Evolutionary conservation across 1,140 invertebrate genomes (phyloP).

Genomic region (Trichonephila inaurata): DNA sequence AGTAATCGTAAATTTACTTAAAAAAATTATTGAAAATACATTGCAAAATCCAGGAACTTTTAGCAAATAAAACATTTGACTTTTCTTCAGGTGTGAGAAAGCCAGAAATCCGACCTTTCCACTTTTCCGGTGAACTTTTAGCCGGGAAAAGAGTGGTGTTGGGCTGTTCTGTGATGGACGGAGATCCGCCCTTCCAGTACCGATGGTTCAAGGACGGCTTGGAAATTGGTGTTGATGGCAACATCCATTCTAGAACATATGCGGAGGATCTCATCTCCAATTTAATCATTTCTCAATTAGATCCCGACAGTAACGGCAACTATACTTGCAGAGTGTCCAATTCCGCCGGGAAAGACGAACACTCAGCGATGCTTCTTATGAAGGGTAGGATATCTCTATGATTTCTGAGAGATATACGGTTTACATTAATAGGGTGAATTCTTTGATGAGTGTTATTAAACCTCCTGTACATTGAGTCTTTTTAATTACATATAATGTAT

Average conservation of each 20-base stretch:
- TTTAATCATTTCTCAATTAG: conserved; percentile 4
- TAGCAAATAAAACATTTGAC: too few species aligned
- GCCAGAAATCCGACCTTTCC: conserved; percentile 73
- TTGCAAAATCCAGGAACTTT: too few species aligned
- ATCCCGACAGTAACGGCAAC: conserved; percentile 76
- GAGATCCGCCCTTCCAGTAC: conserved; percentile 78
- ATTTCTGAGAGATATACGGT: neutral
- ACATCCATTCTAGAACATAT: neutral
- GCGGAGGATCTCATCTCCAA: conserved; percentile 41
- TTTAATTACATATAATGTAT: too few species aligned
- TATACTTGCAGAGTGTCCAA: conserved; percentile 77
- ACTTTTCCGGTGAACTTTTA: conserved; percentile 82
- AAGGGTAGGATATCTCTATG: conserved; percentile 15
- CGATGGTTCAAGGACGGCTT: conserved; percentile 76
- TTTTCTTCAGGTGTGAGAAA: neutral
- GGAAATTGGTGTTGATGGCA: neutral
- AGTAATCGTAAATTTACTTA: too few species aligned
- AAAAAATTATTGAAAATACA: too few species aligned
- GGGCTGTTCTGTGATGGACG: conserved; percentile 79
- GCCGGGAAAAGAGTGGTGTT: conserved; percentile 85
- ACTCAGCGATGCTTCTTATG: conserved; percentile 4
- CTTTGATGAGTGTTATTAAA: too few species aligned
- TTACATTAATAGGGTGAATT: too few species aligned
- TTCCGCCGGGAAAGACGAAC: conserved; percentile 55
- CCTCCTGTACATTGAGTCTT: too few species aligned